Evolutionary conservation across 2,888 invertebrate species (phyloP), one percentile per base, ranked within the genome.

Genomic region (Phortica okadai): DNA sequence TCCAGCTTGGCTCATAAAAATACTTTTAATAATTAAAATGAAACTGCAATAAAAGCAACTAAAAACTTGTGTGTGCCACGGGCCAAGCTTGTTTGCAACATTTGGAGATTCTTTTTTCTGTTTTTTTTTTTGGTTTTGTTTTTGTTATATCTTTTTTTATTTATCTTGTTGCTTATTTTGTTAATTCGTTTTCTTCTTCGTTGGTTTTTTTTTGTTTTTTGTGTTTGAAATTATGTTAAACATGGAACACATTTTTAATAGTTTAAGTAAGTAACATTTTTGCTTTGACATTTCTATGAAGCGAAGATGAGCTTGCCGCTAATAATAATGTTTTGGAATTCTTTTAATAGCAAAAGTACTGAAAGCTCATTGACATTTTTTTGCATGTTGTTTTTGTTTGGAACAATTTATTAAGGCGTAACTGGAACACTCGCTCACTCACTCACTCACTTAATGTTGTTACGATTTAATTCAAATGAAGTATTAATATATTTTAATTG

Each of bases 21-120:
- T 86, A 81, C 83, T 86, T 88, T 81, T 82, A 81, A 87, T 86
- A 88, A 87, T 88, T 88, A 87, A 87, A 88, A 85, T 81, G 87
- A 87, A 86, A 87, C 84, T 80, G 81, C 66, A 82, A 77, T 77
- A 82, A 80, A 81, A 74, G 77, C 76, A 56, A 45, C 80, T 82
- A 83, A 82, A 82, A 83, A 83, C 86, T 86, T 88, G 84, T 84
- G 84, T 84, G 82, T 89, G 90, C 89, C 89, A 89, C 89, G 89
- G 89, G 89, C 89, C 89, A 89, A 89, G 84, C 82, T 79, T 82
- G 85, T 82, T 88, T 84, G 25, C 77, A 33, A 41, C 41, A 67
- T 42, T 67, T n/a, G n/a, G 10, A 14, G 16, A 4, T 67, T 11
- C n/a, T 73, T 41, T 73, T 44, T 58, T 41, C 6, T 54, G 67